Evolutionary conservation across 1,140 invertebrate species (phyloP).

Genomic region (Ditylenchus dipsaci): DNA sequence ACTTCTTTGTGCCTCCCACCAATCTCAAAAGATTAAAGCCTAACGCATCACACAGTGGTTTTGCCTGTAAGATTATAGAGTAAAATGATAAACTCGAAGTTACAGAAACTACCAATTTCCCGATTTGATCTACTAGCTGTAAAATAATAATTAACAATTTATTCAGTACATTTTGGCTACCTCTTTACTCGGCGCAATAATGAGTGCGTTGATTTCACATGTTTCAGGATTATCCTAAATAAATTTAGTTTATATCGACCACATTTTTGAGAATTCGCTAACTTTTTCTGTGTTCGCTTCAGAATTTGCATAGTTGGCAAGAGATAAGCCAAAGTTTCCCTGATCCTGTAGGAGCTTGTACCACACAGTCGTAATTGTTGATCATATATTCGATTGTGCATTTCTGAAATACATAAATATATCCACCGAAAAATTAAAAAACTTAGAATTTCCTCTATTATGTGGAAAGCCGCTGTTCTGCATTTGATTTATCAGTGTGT

Average conservation of each 20-base stretch:
- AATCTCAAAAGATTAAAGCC: conserved; percentile 29
- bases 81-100: no score
- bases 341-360: conserved; percentile 56
- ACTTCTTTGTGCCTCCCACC: conserved; percentile 35
- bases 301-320: conserved; percentile 52
- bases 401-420: conserved; percentile 22
- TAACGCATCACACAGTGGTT: conserved; percentile 33
- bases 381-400: conserved; percentile 40
- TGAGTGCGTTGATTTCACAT: conserved; percentile 33
- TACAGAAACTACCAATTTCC: no score
- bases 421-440: no score
- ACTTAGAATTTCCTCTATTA: no score
- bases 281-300: conserved; percentile 23
- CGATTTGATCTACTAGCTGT: neutral
- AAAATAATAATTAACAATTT: neutral
- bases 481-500: no score
- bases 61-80: conserved; percentile 21
- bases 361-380: conserved; percentile 53
- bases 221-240: conserved; percentile 2
- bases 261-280: neutral
- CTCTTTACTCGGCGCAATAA: conserved; percentile 34
- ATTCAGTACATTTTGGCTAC: neutral
- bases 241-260: neutral
- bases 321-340: conserved; percentile 52
- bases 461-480: no score